Conservation (phyloP, 2,797 vertebrate species). For the Phyllotis vaccarum region DNA sequence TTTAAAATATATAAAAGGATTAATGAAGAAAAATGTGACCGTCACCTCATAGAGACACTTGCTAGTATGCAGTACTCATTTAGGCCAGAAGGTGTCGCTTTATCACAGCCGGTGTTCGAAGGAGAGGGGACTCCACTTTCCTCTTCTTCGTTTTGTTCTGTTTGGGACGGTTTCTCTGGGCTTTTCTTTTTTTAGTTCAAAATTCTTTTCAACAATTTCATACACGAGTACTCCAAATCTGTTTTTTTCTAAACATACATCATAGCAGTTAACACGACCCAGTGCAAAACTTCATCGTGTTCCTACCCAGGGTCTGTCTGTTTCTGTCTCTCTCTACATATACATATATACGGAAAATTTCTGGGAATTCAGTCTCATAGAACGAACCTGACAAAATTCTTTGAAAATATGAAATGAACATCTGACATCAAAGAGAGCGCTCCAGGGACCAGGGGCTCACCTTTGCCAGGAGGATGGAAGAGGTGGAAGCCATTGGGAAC, state of each 20-base stretch:
- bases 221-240: not conserved
- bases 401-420: not conserved
- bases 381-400: not conserved
- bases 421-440: not conserved
- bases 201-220: not conserved
- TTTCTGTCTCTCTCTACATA: not conserved
- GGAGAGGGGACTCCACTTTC: too few species aligned
- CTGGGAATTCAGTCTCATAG: not conserved
- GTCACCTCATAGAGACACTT: not conserved
- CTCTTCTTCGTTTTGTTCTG: not conserved
- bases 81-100: conserved; percentile 32
- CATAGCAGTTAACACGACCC: not conserved
- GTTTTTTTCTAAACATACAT: not conserved
- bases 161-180: not conserved
- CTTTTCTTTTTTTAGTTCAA: not conserved
- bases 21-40: not conserved
- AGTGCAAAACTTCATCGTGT: not conserved
- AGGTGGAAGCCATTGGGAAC: not conserved
- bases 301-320: not conserved
- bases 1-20: not conserved
- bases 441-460: not conserved
- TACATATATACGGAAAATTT: not conserved
- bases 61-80: not conserved
- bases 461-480: not conserved
- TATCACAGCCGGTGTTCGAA: not conserved